phyloP scores from a whole-genome alignment of 2,888 invertebrate genomes.

The Xestobium rufovillosum region DNA sequence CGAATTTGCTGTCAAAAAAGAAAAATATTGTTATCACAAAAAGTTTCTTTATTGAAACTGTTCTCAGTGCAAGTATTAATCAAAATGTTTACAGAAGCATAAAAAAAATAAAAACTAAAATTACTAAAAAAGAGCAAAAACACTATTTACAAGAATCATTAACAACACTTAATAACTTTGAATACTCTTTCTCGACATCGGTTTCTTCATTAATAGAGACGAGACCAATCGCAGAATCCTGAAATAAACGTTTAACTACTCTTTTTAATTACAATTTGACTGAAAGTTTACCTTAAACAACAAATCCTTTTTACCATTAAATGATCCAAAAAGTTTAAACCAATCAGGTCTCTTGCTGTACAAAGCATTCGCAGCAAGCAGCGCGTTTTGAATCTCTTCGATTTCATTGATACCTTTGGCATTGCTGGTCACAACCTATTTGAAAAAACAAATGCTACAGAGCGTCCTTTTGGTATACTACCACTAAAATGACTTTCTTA shows the following conservation, averaged over 20 bases:
- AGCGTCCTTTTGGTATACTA: not conserved
- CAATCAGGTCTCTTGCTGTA: constrained; percentile 51
- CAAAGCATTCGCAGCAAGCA: constrained; percentile 51
- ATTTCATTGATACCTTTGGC: constrained; percentile 37
- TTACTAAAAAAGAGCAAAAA: too few relatives aligned
- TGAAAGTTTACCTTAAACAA: constrained; percentile 46
- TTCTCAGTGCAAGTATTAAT: too few relatives aligned
- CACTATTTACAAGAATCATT: too few relatives aligned
- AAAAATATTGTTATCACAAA: too few relatives aligned
- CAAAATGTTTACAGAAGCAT: too few relatives aligned
- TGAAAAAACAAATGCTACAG: constrained; percentile 8
- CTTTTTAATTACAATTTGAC: not conserved
- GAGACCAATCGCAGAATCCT: constrained; percentile 45
- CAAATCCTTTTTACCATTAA: constrained; percentile 45
- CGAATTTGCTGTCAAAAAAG: too few relatives aligned
- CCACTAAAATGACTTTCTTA: constrained; percentile 2
- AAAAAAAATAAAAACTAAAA: too few relatives aligned
- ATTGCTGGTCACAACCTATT: constrained; percentile 41
- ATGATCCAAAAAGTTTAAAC: constrained; percentile 59
- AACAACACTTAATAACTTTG: constrained; percentile 26
- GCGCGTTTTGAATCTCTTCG: constrained; percentile 55
- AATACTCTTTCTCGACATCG: constrained; percentile 30
- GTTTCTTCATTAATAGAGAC: constrained; percentile 35
- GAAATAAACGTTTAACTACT: constrained; percentile 20
- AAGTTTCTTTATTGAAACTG: too few relatives aligned